Conservation (phyloP, 2,797 vertebrate genomes). For the Scyliorhinus canicula region DNA sequence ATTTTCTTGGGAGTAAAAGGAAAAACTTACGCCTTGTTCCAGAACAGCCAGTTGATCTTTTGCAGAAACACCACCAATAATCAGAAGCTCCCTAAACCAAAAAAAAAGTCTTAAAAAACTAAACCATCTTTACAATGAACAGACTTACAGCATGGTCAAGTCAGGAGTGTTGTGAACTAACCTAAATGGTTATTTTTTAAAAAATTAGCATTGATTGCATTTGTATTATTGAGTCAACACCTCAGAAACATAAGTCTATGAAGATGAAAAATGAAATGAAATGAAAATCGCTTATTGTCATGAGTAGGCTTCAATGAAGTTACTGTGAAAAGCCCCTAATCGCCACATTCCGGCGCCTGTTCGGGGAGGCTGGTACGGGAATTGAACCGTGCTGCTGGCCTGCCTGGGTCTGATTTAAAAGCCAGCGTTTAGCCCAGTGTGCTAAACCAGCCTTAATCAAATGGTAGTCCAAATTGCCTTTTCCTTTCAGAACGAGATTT, state of each 20-base stretch:
- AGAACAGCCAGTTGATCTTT: constrained; percentile 85
- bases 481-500: not conserved
- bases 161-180: not conserved
- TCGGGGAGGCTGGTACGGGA: no score
- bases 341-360: no score
- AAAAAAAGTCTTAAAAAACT: constrained; percentile 33
- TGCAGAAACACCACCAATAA: constrained; percentile 92
- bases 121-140: not conserved
- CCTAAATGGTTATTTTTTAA: not conserved
- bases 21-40: constrained; percentile 78
- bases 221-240: not conserved
- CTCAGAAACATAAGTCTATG: not conserved
- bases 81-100: constrained; percentile 75
- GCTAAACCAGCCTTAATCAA: no score
- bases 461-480: not conserved
- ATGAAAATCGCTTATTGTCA: no score
- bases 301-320: no score
- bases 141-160: not conserved
- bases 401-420: no score
- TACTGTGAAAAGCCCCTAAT: no score
- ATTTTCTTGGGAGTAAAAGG: not conserved
- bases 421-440: no score
- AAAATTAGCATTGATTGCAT: not conserved
- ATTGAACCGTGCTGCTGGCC: no score
- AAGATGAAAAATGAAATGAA: no score